phyloP scores from a whole-genome alignment of 53 echinoderm and acorn worm species.

The Astropecten irregularis region DNA sequence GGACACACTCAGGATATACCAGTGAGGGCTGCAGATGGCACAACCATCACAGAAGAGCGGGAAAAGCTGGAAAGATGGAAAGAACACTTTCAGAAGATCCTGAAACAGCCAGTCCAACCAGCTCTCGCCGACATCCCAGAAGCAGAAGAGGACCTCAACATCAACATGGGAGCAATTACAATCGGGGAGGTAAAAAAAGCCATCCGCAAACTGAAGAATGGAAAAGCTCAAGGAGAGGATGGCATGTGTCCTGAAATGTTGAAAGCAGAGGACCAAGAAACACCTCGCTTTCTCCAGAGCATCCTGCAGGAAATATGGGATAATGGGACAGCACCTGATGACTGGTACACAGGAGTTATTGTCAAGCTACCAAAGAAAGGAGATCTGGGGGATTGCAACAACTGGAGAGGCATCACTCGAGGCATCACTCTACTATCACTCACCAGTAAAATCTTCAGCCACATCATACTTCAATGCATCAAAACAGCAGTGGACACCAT shows the following conservation, averaged over 20 bases:
- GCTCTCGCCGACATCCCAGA: neutral
- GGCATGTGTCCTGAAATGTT: neutral
- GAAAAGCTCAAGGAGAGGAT: neutral
- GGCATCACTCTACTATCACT: slow-evolving; percentile 25
- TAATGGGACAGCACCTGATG: neutral
- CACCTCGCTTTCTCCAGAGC: neutral
- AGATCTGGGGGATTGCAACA: neutral
- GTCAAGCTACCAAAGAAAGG: neutral
- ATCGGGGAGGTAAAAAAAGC: neutral
- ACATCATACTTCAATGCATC: slow-evolving; percentile 15
- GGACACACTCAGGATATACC: neutral
- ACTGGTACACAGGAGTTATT: neutral
- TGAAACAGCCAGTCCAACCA: neutral
- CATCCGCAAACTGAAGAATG: neutral
- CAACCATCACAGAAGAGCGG: neutral
- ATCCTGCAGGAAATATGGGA: neutral
- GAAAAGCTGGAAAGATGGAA: neutral
- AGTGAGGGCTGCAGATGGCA: neutral
- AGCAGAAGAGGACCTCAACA: neutral
- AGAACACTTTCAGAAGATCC: neutral
- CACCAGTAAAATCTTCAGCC: slow-evolving; percentile 27
- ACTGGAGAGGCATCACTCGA: too few relatives aligned
- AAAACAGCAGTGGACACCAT: neutral
- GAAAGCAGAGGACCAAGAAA: neutral
- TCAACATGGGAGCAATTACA: neutral